phyloP scores from a whole-genome alignment of 2,888 invertebrate species.

The Branchipolynoe longqiensis region DNA sequence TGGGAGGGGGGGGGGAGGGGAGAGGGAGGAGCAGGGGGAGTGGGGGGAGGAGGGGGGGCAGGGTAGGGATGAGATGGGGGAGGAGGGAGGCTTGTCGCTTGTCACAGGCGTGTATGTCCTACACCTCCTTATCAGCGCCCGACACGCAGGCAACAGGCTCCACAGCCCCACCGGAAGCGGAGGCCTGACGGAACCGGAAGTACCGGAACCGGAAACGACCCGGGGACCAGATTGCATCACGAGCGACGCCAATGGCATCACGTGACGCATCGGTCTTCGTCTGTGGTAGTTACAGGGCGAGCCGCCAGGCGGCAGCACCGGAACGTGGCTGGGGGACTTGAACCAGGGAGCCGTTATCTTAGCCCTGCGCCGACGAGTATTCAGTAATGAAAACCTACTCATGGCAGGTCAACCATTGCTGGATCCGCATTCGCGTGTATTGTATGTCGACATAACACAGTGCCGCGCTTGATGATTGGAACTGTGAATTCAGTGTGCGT shows the following conservation, averaged over 20 bases:
- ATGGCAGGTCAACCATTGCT: no score
- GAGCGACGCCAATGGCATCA: slow-evolving; percentile 28
- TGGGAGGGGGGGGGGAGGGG: not conserved
- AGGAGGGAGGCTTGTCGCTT: not conserved
- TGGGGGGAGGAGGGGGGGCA: no score
- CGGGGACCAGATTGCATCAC: slow-evolving; percentile 14
- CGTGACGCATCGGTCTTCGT: slow-evolving; percentile 22
- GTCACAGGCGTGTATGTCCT: not conserved
- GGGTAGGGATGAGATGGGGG: no score
- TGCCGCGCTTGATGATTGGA: no score
- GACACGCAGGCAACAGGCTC: slow-evolving; percentile 29
- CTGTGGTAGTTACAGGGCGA: not conserved
- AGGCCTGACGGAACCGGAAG: not conserved
- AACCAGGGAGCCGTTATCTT: not conserved
- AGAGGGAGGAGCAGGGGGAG: not conserved
- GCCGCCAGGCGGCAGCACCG: not conserved
- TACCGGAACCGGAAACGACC: slow-evolving; percentile 2
- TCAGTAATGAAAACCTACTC: no score
- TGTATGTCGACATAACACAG: no score
- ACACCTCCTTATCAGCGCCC: slow-evolving; percentile 16
- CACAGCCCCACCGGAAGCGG: not conserved
- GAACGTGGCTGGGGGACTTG: not conserved
- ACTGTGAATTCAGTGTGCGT: no score
- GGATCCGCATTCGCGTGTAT: no score
- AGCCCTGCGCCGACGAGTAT: no score